Conservation (phyloP, 2,797 vertebrate genomes). For the Pyrrhura leucotis region DNA sequence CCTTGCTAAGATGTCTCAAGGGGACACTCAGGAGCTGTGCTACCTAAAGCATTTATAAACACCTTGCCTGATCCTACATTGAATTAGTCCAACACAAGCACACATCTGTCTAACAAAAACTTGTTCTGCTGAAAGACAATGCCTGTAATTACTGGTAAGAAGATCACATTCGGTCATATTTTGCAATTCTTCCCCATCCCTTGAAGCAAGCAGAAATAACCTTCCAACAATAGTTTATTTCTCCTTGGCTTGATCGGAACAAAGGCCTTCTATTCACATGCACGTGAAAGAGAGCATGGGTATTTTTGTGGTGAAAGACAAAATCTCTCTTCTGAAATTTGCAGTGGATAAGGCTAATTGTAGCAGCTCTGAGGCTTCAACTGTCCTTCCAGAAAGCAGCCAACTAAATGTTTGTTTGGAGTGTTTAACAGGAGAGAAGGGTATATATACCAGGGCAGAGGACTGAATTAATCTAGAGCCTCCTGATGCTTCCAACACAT, state of each 20-base stretch:
- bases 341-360: conserved; percentile 16
- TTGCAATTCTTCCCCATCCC: conserved; percentile 9
- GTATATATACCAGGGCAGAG: not conserved
- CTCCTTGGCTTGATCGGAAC: conserved; percentile 40
- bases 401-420: not conserved
- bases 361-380: not conserved
- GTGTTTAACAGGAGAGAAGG: not conserved
- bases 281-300: not conserved
- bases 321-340: conserved; percentile 24
- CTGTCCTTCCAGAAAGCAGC: not conserved
- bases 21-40: accelerated
- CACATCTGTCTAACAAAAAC: not conserved
- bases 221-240: conserved; percentile 53
- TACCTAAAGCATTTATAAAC: not conserved
- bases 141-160: conserved; percentile 13
- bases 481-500: not conserved
- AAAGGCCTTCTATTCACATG: conserved; percentile 58
- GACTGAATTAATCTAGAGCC: not conserved
- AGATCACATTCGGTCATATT: conserved; percentile 27
- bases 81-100: not conserved
- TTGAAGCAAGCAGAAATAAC: conserved; percentile 32
- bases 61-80: not conserved
- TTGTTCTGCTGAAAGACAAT: conserved; percentile 30
- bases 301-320: conserved; percentile 33
- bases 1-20: not conserved